Percentiles rank a stretch among this genome's conserved stretches.
phyloP scores from a whole-genome alignment of 2,113 vertebrate genomes.

The Hyperoodon ampullatus region DNA sequence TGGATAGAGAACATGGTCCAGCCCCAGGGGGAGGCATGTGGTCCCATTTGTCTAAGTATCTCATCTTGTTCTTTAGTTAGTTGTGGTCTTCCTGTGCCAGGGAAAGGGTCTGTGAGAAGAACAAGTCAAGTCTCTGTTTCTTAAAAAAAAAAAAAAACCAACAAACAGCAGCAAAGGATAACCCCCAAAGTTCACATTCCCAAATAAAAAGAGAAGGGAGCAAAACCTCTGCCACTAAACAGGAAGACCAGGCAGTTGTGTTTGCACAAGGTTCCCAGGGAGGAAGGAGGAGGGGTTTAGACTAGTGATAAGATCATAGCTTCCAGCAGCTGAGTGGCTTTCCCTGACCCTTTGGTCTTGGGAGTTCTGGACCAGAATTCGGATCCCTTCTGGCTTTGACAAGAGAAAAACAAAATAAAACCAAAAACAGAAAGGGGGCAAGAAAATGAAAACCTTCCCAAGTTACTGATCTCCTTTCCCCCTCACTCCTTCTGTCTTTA shows the following conservation, averaged over 20 bases:
- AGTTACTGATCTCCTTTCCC: neutral
- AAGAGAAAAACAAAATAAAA: constrained; percentile 7
- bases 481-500: neutral
- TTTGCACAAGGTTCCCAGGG: neutral
- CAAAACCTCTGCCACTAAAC: neutral
- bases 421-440: neutral
- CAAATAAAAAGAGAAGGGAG: neutral
- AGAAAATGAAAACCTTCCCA: neutral
- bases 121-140: neutral
- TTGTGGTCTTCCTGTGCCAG: neutral
- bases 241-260: neutral
- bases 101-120: neutral
- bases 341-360: neutral
- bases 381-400: neutral
- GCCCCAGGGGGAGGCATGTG: neutral
- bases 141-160: neutral
- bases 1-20: neutral
- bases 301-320: neutral
- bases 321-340: neutral
- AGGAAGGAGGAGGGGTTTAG: neutral
- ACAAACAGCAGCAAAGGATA: neutral
- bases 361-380: constrained; percentile 23
- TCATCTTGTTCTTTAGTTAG: constrained; percentile 4
- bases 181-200: neutral
- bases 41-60: neutral